Base-by-base conservation (phyloP, 2,888 invertebrate species). In the Ernsta delagoae region DNA sequence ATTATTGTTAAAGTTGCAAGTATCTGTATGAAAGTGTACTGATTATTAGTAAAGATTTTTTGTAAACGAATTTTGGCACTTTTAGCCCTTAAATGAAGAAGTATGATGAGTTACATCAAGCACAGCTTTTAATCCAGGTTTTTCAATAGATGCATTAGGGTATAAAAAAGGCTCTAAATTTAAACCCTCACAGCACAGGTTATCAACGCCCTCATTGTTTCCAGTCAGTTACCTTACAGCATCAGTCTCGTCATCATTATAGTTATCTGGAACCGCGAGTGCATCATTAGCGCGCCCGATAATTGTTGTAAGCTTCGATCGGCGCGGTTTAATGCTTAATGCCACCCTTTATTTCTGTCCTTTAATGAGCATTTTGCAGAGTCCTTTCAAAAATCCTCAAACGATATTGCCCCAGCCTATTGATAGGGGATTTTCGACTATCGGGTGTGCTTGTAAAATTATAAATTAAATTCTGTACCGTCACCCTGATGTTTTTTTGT, bases 251-350 rank as follows among this genome's bases (percentile, higher is more conserved):
- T 39, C n/a, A 56, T 64, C 43, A 56, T 64, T 64, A 64, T 34
- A 64, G 16, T 16, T 16, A 16, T 16, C 16, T 41, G 41, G 54
- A 39, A 36, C n/a, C 50, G 31, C 7, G 63, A 73, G 77, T 75
- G 77, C 82, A 76, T 87, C 85, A 85, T 88, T 88, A 88, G 80
- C 79, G 81, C 83, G 81, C 82, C 73, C 74, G 75, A 72, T 78
- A 79, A 82, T 86, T 86, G 81, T 60, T 60, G 66, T 83, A 74
- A 72, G 71, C 66, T 71, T 72, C 73, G 74, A 77, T 76, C 31
- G 31, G 2, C 79, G 77, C 5, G 78, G 73, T 31, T 77, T 75
- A 75, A n/a, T 77, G 43, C 43, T 81, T 84, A 81, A 83, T 82
- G 78, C 78, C 72, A 75, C 75, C 66, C 75, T 83, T 83, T 79